Evolutionary conservation across 2,797 vertebrate genomes (phyloP).

Genomic region (Smutsia gigantea): DNA sequence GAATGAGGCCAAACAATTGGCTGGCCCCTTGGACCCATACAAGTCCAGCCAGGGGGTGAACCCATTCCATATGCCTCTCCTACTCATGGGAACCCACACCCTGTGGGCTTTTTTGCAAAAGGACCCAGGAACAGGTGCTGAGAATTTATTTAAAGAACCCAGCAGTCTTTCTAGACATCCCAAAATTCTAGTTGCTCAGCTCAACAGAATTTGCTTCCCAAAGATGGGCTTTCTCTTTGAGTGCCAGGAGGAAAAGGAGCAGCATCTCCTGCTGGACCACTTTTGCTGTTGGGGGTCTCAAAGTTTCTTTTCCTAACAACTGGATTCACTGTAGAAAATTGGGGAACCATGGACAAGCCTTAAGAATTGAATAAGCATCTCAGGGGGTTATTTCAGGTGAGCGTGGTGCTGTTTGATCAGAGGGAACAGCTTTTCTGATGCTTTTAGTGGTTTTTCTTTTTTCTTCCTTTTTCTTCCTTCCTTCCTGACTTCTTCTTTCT

Average conservation of each 20-base stretch:
- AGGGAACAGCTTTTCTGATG: conserved; percentile 57
- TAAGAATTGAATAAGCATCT: background rate
- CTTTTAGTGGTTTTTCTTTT: background rate
- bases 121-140: conserved; percentile 49
- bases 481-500: too few species aligned
- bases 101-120: conserved; percentile 1
- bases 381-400: conserved; percentile 55
- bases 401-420: conserved; percentile 39
- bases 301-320: conserved; percentile 60
- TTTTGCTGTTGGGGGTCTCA: conserved; percentile 29
- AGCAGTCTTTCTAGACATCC: conserved; percentile 50
- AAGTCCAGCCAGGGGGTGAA: background rate
- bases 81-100: background rate
- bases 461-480: too few species aligned
- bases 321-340: conserved; percentile 52
- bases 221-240: conserved; percentile 36
- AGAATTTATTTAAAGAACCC: conserved; percentile 57
- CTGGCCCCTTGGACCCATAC: background rate
- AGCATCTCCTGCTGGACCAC: background rate
- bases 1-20: background rate
- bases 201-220: conserved; percentile 45
- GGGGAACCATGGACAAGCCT: background rate
- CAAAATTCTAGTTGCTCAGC: conserved; percentile 51
- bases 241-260: background rate
- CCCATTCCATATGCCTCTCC: background rate